Evolutionary conservation across 2,797 vertebrate species (phyloP).

Genomic region (Poeciliopsis infans): DNA sequence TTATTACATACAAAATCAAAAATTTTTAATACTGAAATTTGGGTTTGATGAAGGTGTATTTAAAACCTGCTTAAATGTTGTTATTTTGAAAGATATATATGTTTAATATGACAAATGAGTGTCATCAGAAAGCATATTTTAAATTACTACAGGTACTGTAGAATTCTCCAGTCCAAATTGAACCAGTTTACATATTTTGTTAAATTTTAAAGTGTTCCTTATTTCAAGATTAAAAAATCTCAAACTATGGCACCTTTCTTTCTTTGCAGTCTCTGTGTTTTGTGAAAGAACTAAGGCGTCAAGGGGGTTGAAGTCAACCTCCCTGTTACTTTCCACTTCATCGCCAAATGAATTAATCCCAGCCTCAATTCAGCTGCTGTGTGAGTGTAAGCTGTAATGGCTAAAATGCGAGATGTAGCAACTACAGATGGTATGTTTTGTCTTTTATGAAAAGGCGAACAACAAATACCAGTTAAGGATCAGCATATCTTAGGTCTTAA

Average conservation of each 20-base stretch:
- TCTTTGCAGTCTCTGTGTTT: not conserved
- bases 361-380: not conserved
- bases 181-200: not conserved
- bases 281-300: not conserved
- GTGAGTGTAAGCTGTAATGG: not conserved
- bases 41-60: not conserved
- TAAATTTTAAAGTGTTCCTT: not conserved
- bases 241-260: not conserved
- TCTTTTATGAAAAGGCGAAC: not conserved
- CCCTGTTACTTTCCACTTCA: not conserved
- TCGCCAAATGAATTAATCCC: not conserved
- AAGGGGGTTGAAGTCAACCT: not conserved
- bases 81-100: not conserved
- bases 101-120: not conserved
- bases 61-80: not conserved
- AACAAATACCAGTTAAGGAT: not conserved
- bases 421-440: not conserved
- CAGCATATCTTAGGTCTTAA: constrained; percentile 28
- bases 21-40: not conserved
- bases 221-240: not conserved
- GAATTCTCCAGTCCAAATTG: not conserved
- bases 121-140: not conserved
- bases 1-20: not conserved
- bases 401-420: not conserved
- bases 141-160: not conserved